A percentile compares a stretch with the other conserved stretches of the same genome.
Evolutionary conservation across 2,113 vertebrate genomes (phyloP).

Genomic region (Trichechus manatus): DNA sequence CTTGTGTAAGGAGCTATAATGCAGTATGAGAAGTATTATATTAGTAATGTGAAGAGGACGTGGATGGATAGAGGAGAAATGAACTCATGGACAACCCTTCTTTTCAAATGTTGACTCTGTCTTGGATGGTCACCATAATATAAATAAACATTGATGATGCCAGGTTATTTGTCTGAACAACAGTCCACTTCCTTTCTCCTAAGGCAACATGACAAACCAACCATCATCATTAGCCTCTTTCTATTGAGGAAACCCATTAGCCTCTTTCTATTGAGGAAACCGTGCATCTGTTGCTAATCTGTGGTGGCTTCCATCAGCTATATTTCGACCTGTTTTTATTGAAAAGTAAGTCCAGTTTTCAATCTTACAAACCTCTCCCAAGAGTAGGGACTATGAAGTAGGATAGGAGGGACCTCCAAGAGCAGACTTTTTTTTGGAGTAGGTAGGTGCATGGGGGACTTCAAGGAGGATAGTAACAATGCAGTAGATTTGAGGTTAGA

Average conservation of each 20-base stretch:
- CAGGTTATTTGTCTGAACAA: conserved; percentile 49
- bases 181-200: conserved; percentile 58
- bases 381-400: background rate
- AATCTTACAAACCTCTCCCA: background rate
- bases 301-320: background rate
- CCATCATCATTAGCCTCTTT: conserved; percentile 16
- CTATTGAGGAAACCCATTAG: background rate
- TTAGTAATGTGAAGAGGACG: background rate
- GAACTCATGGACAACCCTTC: background rate
- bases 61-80: background rate
- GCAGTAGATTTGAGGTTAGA: background rate
- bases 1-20: background rate
- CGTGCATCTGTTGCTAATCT: background rate
- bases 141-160: conserved; percentile 49
- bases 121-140: background rate
- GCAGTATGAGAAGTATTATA: background rate
- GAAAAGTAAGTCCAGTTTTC: background rate
- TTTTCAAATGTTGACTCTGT: background rate
- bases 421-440: background rate
- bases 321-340: background rate
- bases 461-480: background rate
- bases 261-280: background rate
- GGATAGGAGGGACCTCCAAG: background rate
- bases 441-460: background rate
- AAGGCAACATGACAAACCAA: conserved; percentile 22